phyloP scores from a whole-genome alignment of 2,888 invertebrate species.

The Ophion obscuratus region DNA sequence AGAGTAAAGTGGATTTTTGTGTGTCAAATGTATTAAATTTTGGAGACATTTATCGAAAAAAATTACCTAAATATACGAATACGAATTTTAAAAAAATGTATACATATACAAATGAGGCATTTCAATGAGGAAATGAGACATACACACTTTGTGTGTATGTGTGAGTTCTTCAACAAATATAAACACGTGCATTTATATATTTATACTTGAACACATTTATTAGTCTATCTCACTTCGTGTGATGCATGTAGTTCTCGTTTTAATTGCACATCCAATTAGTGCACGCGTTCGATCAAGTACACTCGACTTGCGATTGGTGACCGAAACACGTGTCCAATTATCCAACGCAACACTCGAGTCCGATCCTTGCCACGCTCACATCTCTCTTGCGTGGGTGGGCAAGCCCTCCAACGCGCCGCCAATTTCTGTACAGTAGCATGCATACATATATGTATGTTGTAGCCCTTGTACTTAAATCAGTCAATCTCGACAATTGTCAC shows the following conservation, averaged over 20 bases:
- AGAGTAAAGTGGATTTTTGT: too few species aligned
- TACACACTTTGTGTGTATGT: too few species aligned
- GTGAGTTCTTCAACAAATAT: too few species aligned
- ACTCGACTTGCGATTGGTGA: conserved; percentile 73
- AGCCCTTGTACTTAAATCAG: conserved; percentile 52
- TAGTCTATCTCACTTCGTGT: conserved; percentile 43
- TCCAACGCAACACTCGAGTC: conserved; percentile 71
- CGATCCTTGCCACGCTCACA: conserved; percentile 58
- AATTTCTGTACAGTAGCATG: conserved; percentile 46
- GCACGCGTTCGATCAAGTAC: conserved; percentile 81
- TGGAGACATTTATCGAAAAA: too few species aligned
- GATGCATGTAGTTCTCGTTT: conserved; percentile 73
- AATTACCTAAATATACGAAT: too few species aligned
- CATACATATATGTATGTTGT: conserved; percentile 16
- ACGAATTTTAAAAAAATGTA: too few species aligned
- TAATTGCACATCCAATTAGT: conserved; percentile 83
- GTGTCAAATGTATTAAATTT: too few species aligned
- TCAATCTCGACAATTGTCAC: conserved; percentile 58
- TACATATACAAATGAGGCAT: too few species aligned
- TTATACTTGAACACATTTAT: conserved; percentile 16
- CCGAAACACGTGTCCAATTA: conserved; percentile 83
- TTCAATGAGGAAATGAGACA: too few species aligned
- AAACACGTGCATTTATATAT: background rate
- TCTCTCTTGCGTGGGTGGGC: conserved; percentile 32
- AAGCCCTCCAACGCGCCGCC: conserved; percentile 43